Evolutionary conservation across 2,888 invertebrate species (phyloP), one percentile per base, ranked within the genome.

Genomic region (Philereme vetulata): DNA sequence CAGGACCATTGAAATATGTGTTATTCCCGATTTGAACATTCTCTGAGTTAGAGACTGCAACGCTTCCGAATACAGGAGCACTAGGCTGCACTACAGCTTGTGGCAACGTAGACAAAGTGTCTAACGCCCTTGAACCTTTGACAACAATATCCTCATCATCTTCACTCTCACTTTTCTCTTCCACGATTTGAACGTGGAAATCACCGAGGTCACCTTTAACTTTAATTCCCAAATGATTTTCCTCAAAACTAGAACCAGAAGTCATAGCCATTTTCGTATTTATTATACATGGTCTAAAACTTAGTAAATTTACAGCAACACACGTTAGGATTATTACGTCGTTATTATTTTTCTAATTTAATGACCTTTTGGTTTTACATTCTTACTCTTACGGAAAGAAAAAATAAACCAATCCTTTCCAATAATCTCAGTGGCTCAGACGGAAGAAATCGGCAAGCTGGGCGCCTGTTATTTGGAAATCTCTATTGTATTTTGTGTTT

Each of bases 21-120:
- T 95, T 96, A 72, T 95, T 95, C 0, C 96, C 96, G 70, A 96
- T 94, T 67, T 95, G 95, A 3, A 96, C 94, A 78, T 96, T 95
- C 34, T 93, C 93, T 0, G 96, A 96, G 72, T 95, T 94, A 36
- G 91, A 93, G 2, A 96, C 93, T 32, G 93, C 93, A 34, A 96
- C 93, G 74, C 93, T 94, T 51, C 94, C 95, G 68, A 94, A 79
- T 4, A 80, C 76, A 6, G 85, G 80, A 38, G 68, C 65, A 5
- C 75, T 65, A 5, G 78, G 68, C 32, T 81, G 80, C 43, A 85
- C 71, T 47, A 85, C 56, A 54, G 74, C 75, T 4, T 75, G 62
- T 2, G 85, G 80, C 42, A 85, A 61, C n/a, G 67, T 71, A 2
- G 80, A 63, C 51, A 81, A 9, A 40, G 71, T 60, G 61, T 75